Evolutionary conservation across 2,797 vertebrate species (phyloP), one percentile per base, ranked within the genome.

Genomic region (Coilia nasus): DNA sequence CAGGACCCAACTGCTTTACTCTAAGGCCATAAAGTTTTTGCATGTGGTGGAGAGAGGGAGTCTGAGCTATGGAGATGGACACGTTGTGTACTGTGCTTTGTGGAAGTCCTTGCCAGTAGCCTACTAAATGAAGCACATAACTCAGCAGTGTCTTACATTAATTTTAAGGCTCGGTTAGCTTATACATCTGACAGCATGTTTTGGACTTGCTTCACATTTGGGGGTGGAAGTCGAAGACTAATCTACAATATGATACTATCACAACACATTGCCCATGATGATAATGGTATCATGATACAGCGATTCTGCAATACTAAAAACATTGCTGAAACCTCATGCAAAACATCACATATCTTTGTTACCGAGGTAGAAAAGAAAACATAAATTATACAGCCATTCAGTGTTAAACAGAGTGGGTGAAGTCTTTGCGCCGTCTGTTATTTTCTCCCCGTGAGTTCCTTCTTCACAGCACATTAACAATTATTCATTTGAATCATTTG

Each of bases 1-100:
- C 88, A 85, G 84, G 81, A 64, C 85, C 83, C 86, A 88, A 89
- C 87, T 88, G 83, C 85, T 86, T 88, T 78, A 78, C 35, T 21
- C 35, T 78, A 44, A 17, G 35, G 71, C 35, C 19, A 31, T 41
- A 86, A 86, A 88, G 90, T 91, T 88, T 89, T 89, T 67, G 50
- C 47, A 41, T 81, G 83, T 83, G 81, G 46, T 23, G 46, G 84
- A 47, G 81, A 15, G 41, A 44, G 71, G 71, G 19, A 19, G 15
- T 6, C 67, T 19, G 71, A 78, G 67, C 67, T 17, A 44, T 78
- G 31, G 50, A 54, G 50, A 54, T 54, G 9, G 50, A 54, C 50
- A 9, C 7, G 50, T 54, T 44, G 17, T 78, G 71, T 31, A 44
- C 17, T 21, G 31, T 44, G 28, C 35, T 14, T 41, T 78, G 17